Percentiles rank a stretch among this genome's conserved stretches.
Conservation (phyloP, 2,113 vertebrate genomes). For the Phyllopteryx taeniolatus region DNA sequence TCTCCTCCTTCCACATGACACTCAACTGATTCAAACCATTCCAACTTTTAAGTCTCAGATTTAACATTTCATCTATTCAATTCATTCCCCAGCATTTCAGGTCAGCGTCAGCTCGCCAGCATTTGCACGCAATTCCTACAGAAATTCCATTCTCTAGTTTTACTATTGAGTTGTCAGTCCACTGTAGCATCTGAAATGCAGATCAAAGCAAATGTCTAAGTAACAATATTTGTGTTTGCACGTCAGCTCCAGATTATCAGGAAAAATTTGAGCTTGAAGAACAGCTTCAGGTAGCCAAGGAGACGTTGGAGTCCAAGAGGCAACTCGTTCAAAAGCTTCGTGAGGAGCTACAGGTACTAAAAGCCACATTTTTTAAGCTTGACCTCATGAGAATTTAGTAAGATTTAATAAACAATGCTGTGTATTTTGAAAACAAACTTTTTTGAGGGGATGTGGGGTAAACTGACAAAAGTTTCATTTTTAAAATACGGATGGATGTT, state of each 20-base stretch:
- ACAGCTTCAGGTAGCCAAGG: conserved; percentile 74
- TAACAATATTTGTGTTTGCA: not conserved
- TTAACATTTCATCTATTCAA: no score
- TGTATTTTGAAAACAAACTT: no score
- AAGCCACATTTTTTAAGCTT: not conserved
- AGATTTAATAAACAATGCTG: not conserved
- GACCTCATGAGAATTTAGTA: not conserved
- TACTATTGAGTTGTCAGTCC: no score
- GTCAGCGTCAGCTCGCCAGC: no score
- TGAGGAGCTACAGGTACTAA: conserved; percentile 81
- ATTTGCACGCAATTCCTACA: no score
- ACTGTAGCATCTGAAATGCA: not conserved
- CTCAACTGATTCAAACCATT: no score
- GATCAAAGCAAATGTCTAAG: not conserved
- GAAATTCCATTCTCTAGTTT: no score
- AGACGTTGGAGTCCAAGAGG: conserved; percentile 76
- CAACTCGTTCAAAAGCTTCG: conserved; percentile 79
- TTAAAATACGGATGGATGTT: no score
- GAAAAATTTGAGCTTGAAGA: conserved; percentile 81
- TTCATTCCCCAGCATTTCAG: no score
- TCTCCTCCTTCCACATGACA: no score
- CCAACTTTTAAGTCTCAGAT: no score
- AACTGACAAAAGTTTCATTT: not conserved
- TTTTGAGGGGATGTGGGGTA: not conserved
- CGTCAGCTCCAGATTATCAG: conserved; percentile 52